Base-by-base conservation (phyloP, 2,888 invertebrate species). In the Thelaira solivaga region DNA sequence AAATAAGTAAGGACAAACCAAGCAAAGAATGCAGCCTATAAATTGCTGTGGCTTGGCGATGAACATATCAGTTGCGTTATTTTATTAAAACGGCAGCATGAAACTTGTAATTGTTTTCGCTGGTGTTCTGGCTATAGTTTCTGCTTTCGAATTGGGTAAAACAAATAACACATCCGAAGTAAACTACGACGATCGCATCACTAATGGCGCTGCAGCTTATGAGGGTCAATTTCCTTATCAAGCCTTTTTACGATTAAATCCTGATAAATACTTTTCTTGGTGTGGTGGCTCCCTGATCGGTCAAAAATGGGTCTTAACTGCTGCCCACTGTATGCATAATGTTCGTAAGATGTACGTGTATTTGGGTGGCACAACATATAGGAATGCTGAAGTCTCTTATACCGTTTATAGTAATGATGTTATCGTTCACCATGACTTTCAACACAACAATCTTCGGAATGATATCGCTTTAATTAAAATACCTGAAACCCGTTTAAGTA, bases 201-300 rank as follows among this genome's bases (percentile, higher is more conserved):
- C n/a, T n/a, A n/a, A n/a, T n/a, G n/a, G n/a, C n/a, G n/a, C n/a
- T n/a, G n/a, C n/a, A n/a, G n/a, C n/a, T n/a, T n/a, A n/a, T n/a
- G n/a, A n/a, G n/a, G n/a, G n/a, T n/a, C 69, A 81, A 49, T 83
- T 82, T 57, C 82, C 81, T 5, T 82, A 82, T 34, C 87, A 85
- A 78, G 86, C 81, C 7, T 41, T 31, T 16, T 4, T 53, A 53
- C 83, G 82, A 2, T 79, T 85, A 18, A 74, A 74, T n/a, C n/a
- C n/a, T n/a, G n/a, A n/a, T n/a, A n/a, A 34, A 34, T 2, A 11
- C 4, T 2, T 3, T 34, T n/a, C 82, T 26, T 86, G 85, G 84
- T 87, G 88, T 76, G 87, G 87, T 75, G 87, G 86, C 39, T 85
- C 86, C 31, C 68, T 87, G 64, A 83, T 87, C 39, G 80, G 80